Percentiles rank a stretch among this genome's conserved stretches.
phyloP scores from a whole-genome alignment of 2,888 invertebrate genomes.

The Ormyrus rosae region DNA sequence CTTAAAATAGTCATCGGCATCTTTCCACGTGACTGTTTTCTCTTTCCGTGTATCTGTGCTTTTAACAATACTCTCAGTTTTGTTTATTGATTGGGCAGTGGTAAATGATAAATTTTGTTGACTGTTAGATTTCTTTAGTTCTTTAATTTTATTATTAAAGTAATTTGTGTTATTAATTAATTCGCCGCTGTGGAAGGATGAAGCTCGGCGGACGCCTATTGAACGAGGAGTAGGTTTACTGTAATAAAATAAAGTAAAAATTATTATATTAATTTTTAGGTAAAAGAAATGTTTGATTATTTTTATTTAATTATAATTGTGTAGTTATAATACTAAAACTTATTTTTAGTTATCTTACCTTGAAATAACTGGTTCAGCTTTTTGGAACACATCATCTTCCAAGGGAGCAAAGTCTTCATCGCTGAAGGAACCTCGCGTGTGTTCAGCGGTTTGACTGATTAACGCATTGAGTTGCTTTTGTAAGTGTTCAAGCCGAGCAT shows the following conservation, averaged over 20 bases:
- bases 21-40: conserved; percentile 76
- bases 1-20: conserved; percentile 78
- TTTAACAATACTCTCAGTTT: conserved; percentile 17
- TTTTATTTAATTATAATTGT: too few species aligned
- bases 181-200: conserved; percentile 72
- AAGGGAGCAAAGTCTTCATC: conserved; percentile 62
- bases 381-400: conserved; percentile 72
- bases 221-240: conserved; percentile 33
- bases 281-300: too few species aligned
- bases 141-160: conserved; percentile 68
- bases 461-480: conserved; percentile 67
- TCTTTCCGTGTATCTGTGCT: conserved; percentile 57
- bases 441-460: conserved; percentile 68
- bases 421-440: conserved; percentile 63
- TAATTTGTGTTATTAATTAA: conserved; percentile 66
- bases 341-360: conserved; percentile 12
- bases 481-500: conserved; percentile 66
- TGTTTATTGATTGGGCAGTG: conserved; percentile 19
- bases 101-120: conserved; percentile 62
- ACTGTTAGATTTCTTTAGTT: conserved; percentile 68
- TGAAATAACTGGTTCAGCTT: background rate
- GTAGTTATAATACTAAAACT: too few species aligned
- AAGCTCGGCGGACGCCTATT: conserved; percentile 69
- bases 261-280: background rate
- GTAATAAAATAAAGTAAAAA: conserved; percentile 8